A percentile compares a stretch with the other conserved stretches of the same genome.
phyloP scores from a whole-genome alignment of 2,113 vertebrate genomes.

The Sceloporus tristichus region DNA sequence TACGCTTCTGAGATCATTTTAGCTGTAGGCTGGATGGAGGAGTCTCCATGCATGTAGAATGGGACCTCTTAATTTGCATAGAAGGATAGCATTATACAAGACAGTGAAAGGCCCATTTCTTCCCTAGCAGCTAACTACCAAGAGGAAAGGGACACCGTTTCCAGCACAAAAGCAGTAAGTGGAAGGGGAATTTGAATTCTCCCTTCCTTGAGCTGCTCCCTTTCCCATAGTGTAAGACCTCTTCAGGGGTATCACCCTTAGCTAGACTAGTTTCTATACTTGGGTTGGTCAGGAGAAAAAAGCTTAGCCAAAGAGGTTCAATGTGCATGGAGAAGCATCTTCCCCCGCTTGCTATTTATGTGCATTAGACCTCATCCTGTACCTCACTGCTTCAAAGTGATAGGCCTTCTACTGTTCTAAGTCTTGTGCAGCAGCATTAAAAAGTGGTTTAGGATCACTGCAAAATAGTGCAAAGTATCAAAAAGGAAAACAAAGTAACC shows the following conservation, averaged over 20 bases:
- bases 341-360: background rate
- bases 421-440: background rate
- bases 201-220: background rate
- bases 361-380: background rate
- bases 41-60: background rate
- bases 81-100: rapidly evolving
- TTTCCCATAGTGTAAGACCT: no score
- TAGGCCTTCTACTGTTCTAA: no score
- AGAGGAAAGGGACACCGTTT: background rate
- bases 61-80: background rate
- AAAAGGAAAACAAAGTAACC: background rate
- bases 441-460: background rate
- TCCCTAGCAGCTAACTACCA: background rate
- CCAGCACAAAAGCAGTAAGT: background rate
- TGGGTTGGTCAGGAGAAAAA: background rate
- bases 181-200: background rate
- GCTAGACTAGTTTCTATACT: background rate
- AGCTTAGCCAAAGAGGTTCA: no score
- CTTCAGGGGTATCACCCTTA: no score
- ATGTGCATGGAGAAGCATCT: background rate
- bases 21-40: background rate
- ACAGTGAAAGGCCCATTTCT: background rate
- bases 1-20: background rate
- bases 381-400: background rate
- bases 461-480: background rate